phyloP scores from a whole-genome alignment of 2,888 invertebrate genomes.

The Ptilodon capucinus region DNA sequence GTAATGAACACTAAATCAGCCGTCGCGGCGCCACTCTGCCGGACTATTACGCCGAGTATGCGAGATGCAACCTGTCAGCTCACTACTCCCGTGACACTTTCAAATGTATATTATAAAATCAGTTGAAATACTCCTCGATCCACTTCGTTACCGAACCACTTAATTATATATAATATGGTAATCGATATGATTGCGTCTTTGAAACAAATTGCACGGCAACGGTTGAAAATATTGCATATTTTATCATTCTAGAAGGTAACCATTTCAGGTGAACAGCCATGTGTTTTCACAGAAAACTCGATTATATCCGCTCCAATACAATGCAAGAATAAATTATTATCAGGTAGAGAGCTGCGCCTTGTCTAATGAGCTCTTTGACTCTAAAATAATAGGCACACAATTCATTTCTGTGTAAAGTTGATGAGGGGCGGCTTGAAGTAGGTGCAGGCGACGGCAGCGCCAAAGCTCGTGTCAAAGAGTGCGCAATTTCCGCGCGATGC shows the following conservation, averaged over 20 bases:
- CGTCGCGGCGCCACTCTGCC: neutral
- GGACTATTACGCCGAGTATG: neutral
- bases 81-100: no score
- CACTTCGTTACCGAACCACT: neutral
- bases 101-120: no score
- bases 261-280: neutral
- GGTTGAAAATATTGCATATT: neutral
- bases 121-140: no score
- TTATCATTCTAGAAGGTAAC: neutral
- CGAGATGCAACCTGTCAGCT: neutral
- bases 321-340: neutral
- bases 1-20: constrained; percentile 16
- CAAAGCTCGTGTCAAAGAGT: neutral
- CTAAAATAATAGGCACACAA: neutral
- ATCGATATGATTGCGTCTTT: neutral
- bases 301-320: neutral
- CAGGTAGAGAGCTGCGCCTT: neutral
- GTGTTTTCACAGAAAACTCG: neutral
- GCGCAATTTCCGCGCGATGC: neutral
- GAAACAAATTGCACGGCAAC: no score
- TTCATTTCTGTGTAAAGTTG: neutral
- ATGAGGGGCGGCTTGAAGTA: neutral
- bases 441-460: neutral
- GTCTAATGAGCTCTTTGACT: neutral
- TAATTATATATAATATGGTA: neutral